Evolutionary conservation across 2,113 vertebrate species (phyloP).

Genomic region (Sinocyclocheilus rhinocerous): DNA sequence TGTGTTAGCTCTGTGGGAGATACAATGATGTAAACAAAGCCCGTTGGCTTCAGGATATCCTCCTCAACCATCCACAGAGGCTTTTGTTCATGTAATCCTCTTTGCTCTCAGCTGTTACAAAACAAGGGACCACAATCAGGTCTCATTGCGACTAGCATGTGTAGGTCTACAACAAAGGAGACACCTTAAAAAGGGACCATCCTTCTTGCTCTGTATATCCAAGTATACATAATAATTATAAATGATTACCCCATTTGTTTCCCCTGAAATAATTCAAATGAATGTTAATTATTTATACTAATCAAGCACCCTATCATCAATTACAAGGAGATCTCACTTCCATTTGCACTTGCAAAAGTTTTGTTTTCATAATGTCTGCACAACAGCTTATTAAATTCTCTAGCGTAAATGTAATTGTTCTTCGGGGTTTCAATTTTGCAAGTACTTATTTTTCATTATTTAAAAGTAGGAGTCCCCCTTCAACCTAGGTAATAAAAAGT

Average conservation of each 20-base stretch:
- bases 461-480: constrained; percentile 6
- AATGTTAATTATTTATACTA: constrained; percentile 69
- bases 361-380: not conserved
- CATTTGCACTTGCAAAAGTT: not conserved
- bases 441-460: not conserved
- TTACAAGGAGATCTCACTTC: constrained; percentile 62
- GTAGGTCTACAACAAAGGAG: not conserved
- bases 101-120: constrained; percentile 23
- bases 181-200: not conserved
- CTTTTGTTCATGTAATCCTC: constrained; percentile 39
- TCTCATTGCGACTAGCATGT: constrained; percentile 28
- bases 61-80: constrained; percentile 5
- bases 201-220: constrained; percentile 39
- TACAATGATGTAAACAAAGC: constrained; percentile 16
- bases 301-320: constrained; percentile 62
- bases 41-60: constrained; percentile 16
- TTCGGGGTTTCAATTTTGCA: not conserved
- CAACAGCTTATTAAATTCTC: not conserved
- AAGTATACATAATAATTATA: constrained; percentile 66
- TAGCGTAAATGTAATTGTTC: not conserved
- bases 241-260: constrained; percentile 72
- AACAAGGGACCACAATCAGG: constrained; percentile 23
- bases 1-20: not conserved
- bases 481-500: constrained; percentile 22
- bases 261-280: constrained; percentile 72